phyloP scores from a whole-genome alignment of 2,113 vertebrate species.

The Diglossa brunneiventris region DNA sequence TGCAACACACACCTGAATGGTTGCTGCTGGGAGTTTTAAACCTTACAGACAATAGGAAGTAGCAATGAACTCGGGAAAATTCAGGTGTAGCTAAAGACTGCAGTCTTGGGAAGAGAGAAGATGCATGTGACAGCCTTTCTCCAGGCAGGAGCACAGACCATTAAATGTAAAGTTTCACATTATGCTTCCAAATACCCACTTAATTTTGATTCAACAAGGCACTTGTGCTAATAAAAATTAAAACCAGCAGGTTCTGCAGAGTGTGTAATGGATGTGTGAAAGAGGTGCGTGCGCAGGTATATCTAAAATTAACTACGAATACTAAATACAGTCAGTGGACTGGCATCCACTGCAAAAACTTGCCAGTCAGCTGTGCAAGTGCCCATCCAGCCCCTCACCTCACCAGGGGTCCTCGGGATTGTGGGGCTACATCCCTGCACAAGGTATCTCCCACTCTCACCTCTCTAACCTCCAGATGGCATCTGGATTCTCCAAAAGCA shows the following conservation, averaged over 20 bases:
- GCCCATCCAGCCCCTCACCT: neutral
- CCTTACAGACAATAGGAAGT: neutral
- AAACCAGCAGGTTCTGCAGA: conserved; percentile 19
- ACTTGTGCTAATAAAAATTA: conserved; percentile 59
- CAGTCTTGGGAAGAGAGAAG: neutral
- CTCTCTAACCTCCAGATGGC: neutral
- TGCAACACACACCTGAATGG: neutral
- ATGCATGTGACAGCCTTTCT: neutral
- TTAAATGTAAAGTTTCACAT: conserved; percentile 47
- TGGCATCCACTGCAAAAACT: neutral
- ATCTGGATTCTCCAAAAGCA: neutral
- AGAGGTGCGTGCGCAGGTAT: neutral
- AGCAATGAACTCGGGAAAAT: neutral
- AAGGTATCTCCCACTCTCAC: neutral
- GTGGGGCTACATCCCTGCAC: neutral
- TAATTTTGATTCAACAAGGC: conserved; percentile 61
- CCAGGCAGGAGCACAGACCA: neutral
- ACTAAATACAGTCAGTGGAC: neutral
- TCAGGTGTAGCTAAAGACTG: neutral
- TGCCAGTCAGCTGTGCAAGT: fast-evolving
- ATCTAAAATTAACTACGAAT: conserved; percentile 14
- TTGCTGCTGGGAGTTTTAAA: neutral
- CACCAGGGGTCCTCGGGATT: too few species aligned
- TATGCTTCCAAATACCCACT: conserved; percentile 52
- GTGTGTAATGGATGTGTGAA: conserved; percentile 25